A percentile compares a stretch with the other conserved stretches of the same genome.
phyloP scores from a whole-genome alignment of 2,797 vertebrate genomes.

The Clarias pachynema region DNA sequence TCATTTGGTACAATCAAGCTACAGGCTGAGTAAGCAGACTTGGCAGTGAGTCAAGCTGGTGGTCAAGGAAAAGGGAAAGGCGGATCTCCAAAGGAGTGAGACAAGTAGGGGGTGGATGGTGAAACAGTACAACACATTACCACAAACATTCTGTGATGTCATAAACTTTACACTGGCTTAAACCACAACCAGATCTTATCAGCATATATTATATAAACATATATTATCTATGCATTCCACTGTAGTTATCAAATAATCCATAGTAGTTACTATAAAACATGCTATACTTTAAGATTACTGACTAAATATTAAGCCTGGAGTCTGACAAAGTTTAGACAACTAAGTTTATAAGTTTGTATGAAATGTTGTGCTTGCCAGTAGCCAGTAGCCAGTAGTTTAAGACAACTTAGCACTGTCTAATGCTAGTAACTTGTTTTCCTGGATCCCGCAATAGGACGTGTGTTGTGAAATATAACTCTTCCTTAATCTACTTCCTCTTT shows the following conservation, averaged over 20 bases:
- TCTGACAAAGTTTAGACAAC: neutral
- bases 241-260: neutral
- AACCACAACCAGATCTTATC: neutral
- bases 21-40: conserved; percentile 12
- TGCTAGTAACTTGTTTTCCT: neutral
- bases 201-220: neutral
- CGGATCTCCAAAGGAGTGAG: conserved; percentile 25
- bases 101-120: conserved; percentile 5
- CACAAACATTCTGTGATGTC: neutral
- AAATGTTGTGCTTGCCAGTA: too few relatives aligned
- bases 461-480: conserved; percentile 49
- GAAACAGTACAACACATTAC: conserved; percentile 20
- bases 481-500: conserved; percentile 49
- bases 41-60: conserved; percentile 36
- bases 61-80: conserved; percentile 46
- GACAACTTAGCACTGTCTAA: neutral
- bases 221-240: neutral
- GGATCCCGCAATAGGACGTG: neutral
- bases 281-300: neutral
- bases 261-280: neutral
- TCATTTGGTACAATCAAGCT: conserved; percentile 16
- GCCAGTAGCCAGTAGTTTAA: neutral
- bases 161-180: neutral
- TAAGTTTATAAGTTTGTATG: too few relatives aligned
- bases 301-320: neutral